Evolutionary conservation across 2,888 invertebrate species (phyloP).

Genomic region (Drosophila ustulata): DNA sequence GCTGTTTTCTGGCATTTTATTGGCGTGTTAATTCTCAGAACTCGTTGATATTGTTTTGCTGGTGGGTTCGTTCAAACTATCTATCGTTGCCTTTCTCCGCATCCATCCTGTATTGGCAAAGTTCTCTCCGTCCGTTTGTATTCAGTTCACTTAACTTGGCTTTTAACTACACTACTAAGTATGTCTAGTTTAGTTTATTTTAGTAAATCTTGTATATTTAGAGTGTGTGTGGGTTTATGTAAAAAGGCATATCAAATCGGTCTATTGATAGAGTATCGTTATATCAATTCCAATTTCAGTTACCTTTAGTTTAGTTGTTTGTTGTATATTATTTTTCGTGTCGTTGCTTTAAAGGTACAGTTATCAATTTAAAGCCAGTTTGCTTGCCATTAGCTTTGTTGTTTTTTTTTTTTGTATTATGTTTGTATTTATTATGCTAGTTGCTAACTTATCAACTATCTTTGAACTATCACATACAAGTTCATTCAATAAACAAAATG

Average conservation of each 20-base stretch:
- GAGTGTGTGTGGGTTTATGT: conserved; percentile 9
- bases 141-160: conserved; percentile 42
- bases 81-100: conserved; percentile 10
- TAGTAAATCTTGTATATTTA: conserved; percentile 12
- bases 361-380: conserved; percentile 41
- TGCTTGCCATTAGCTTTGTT: conserved; percentile 22
- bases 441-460: conserved; percentile 69
- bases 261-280: conserved; percentile 17
- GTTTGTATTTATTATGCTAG: conserved; percentile 27
- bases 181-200: conserved; percentile 4
- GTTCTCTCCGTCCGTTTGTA: conserved; percentile 3
- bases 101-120: conserved; percentile 10
- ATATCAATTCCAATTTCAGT: conserved; percentile 32
- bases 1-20: conserved; percentile 18
- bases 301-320: conserved; percentile 3
- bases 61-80: conserved; percentile 35
- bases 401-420: conserved; percentile 28
- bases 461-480: conserved; percentile 83
- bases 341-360: conserved; percentile 26
- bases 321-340: conserved; percentile 3
- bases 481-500: conserved; percentile 64
- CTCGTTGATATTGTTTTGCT: conserved; percentile 27
- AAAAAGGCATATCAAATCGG: conserved; percentile 30
- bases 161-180: conserved; percentile 17
- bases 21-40: conserved; percentile 22